Base-by-base conservation (phyloP, 1,140 invertebrate genomes). In the Andrena cerasifolii region DNA sequence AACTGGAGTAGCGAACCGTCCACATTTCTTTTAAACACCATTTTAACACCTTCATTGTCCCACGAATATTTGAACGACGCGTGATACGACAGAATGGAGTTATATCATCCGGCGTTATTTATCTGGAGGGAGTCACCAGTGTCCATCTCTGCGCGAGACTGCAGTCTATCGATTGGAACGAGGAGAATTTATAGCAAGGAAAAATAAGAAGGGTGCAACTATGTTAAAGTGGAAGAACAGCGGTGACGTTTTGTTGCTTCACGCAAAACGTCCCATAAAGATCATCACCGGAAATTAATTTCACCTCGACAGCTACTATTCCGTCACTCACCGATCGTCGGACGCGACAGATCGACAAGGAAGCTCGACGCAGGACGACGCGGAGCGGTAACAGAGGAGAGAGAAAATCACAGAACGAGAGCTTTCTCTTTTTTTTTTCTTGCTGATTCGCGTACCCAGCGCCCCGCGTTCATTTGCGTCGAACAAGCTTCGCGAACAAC, bases 391-490 rank as follows among this genome's bases (percentile, higher is more conserved):
- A 58, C 24, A n/a, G 5, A 36, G 3, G n/a, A 28, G 3, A 24
- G 21, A 16, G 16, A 43, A 45, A 21, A 71, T 71, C 75, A 31
- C n/a, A 18, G 51, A 74, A 58, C 61, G 51, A 36, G 43, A 45
- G 54, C 6, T 49, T 73, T 31, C 49, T n/a, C 16, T 65, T 59
- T 47, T 45, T 45, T 49, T n/a, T 45, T 24, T n/a, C 45, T 36
- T n/a, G n/a, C n/a, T n/a, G n/a, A 43, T 21, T 18, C 49, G 16
- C 16, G n/a, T n/a, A n/a, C n/a, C n/a, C n/a, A n/a, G n/a, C n/a
- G n/a, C 24, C 28, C 58, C 28, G 8, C 68, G 45, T 75, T 79
- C 40, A 68, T 75, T 79, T 79, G 45, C 43, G 72, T 67, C 72
- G 63, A 73, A 62, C 58, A 73, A 47, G 49, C 59, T 47, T 40